Conservation (phyloP, 1,140 invertebrate genomes). For the Neodiprion fabricii region DNA sequence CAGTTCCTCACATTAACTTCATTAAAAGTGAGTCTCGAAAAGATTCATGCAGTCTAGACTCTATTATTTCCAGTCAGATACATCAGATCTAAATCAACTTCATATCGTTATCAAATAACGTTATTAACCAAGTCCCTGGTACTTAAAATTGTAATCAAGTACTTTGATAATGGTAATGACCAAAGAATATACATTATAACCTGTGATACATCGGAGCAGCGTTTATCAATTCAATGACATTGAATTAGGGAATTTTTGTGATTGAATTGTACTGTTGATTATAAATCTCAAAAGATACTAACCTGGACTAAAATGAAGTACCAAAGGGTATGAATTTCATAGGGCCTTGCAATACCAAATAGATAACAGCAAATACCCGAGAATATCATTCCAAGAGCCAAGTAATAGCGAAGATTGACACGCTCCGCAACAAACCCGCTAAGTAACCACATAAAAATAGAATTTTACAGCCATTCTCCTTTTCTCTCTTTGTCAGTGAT, state of each 20-base stretch:
- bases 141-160: no score
- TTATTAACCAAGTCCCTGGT: no score
- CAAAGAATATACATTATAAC: no score
- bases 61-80: no score
- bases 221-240: no score
- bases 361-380: slow-evolving; percentile 88
- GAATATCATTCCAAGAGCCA: slow-evolving; percentile 88
- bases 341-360: slow-evolving; percentile 87
- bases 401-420: slow-evolving; percentile 89
- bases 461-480: slow-evolving; percentile 14
- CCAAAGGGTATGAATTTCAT: slow-evolving; percentile 81
- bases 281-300: slow-evolving; percentile 28
- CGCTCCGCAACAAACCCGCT: slow-evolving; percentile 92
- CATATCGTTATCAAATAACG: no score
- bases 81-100: no score
- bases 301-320: slow-evolving; percentile 92
- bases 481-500: not conserved
- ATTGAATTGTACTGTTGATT: no score
- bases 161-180: no score
- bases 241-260: no score
- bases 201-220: no score
- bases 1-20: slow-evolving; percentile 8
- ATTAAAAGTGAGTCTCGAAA: slow-evolving; percentile 21
- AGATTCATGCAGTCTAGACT: not conserved
- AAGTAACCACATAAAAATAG: slow-evolving; percentile 38